Evolutionary conservation across 2,888 invertebrate genomes (phyloP).

Genomic region (Piscicola geometra): DNA sequence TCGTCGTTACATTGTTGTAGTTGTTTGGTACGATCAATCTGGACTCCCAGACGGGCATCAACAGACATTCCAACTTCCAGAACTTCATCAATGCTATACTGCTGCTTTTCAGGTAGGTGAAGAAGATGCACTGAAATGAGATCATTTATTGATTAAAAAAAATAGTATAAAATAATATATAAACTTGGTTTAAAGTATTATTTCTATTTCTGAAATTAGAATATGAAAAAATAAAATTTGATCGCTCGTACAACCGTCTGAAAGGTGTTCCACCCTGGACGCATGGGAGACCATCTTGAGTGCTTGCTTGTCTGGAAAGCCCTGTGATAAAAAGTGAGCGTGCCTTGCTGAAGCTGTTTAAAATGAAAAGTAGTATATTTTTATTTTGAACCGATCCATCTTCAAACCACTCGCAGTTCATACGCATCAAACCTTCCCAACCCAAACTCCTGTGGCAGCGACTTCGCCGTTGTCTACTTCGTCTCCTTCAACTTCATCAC

Average conservation of each 20-base stretch:
- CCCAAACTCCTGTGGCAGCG: conserved; percentile 75
- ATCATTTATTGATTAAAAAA: neutral
- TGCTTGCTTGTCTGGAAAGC: conserved; percentile 82
- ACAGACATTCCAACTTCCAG: conserved; percentile 35
- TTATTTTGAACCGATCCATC: too few species aligned
- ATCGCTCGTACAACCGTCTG: conserved; percentile 27
- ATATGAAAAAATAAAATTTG: too few species aligned
- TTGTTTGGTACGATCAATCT: conserved; percentile 34
- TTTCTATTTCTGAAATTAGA: neutral
- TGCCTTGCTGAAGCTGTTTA: too few species aligned
- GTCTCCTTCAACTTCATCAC: conserved; percentile 94
- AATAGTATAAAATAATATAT: neutral
- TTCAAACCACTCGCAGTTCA: conserved; percentile 4
- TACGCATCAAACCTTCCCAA: neutral
- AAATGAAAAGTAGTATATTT: too few species aligned
- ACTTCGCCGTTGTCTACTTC: conserved; percentile 76
- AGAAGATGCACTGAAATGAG: neutral
- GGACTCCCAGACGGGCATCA: conserved; percentile 23
- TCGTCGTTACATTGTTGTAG: too few species aligned
- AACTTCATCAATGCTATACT: conserved; percentile 33
- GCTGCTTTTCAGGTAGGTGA: conserved; percentile 33
- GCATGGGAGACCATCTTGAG: conserved; percentile 99
- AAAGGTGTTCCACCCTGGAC: conserved; percentile 98
- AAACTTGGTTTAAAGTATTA: too few species aligned
- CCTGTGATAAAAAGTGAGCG: conserved; percentile 70